A percentile compares a stretch with the other conserved stretches of the same genome.
phyloP scores from a whole-genome alignment of 2,888 invertebrate genomes.

The Ennomos erosarius region DNA sequence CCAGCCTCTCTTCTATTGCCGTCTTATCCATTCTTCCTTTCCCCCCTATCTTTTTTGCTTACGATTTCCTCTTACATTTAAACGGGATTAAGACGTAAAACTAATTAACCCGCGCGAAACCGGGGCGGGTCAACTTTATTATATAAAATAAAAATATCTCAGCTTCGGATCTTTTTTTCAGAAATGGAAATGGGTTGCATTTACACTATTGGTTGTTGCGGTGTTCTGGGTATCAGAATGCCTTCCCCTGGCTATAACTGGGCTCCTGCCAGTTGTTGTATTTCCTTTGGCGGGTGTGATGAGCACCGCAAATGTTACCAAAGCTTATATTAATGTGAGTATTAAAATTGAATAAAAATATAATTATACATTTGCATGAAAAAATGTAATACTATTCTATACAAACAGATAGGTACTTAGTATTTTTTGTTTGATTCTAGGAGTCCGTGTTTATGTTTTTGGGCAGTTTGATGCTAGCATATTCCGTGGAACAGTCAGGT shows the following conservation, averaged over 20 bases:
- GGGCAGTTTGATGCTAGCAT: slow-evolving; percentile 68
- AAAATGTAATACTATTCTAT: too few relatives aligned
- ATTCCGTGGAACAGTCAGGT: slow-evolving; percentile 70
- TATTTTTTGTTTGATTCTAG: slow-evolving; percentile 44
- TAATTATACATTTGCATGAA: too few relatives aligned
- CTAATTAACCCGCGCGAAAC: too few relatives aligned
- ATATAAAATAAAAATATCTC: too few relatives aligned
- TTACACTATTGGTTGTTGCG: slow-evolving; percentile 90
- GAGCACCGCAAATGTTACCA: slow-evolving; percentile 58
- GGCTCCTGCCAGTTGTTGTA: slow-evolving; percentile 91
- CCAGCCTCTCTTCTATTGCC: too few relatives aligned
- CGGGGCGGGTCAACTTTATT: too few relatives aligned
- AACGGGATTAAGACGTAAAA: too few relatives aligned
- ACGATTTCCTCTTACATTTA: too few relatives aligned
- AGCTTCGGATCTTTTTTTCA: slow-evolving; percentile 46
- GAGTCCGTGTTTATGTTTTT: slow-evolving; percentile 71
- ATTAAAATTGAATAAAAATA: too few relatives aligned
- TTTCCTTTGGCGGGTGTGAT: slow-evolving; percentile 92
- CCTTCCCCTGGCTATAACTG: slow-evolving; percentile 90
- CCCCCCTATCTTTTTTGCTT: too few relatives aligned
- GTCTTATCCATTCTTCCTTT: too few relatives aligned
- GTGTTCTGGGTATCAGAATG: slow-evolving; percentile 92
- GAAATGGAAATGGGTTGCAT: slow-evolving; percentile 86
- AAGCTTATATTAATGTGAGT: slow-evolving; percentile 83
- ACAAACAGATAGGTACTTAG: too few relatives aligned